phyloP scores from a whole-genome alignment of 2,797 vertebrate species.

The Sebastes reedi region DNA sequence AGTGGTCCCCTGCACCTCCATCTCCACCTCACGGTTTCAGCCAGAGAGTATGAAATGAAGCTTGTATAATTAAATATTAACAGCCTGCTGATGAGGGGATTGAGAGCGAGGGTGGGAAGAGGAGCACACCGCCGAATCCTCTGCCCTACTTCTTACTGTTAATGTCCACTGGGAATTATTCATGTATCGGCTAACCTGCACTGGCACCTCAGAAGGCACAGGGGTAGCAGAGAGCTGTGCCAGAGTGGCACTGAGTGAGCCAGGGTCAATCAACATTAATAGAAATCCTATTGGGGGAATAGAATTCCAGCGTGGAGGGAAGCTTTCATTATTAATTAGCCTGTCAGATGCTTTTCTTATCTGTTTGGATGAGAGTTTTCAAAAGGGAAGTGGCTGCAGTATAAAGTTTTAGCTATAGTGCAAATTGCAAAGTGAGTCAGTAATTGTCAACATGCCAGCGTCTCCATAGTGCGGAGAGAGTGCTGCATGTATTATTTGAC shows the following conservation, averaged over 20 bases:
- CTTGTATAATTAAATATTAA: conserved; percentile 85
- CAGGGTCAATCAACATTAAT: conserved; percentile 76
- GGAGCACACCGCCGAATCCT: conserved; percentile 60
- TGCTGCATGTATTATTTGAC: neutral
- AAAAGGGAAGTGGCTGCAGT: conserved; percentile 51
- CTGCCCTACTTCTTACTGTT: conserved; percentile 80
- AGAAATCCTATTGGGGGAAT: conserved; percentile 65
- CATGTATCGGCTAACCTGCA: conserved; percentile 75
- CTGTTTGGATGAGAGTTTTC: conserved; percentile 54
- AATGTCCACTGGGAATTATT: conserved; percentile 76
- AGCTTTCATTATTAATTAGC: conserved; percentile 76
- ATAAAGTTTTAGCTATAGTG: conserved; percentile 24
- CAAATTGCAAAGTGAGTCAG: conserved; percentile 35
- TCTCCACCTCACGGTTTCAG: conserved; percentile 60
- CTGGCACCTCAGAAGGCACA: conserved; percentile 68
- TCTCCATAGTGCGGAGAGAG: conserved; percentile 2
- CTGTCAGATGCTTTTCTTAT: conserved; percentile 67
- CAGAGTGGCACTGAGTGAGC: conserved; percentile 59
- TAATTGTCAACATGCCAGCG: conserved; percentile 12
- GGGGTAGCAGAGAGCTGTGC: conserved; percentile 58
- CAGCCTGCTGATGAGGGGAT: conserved; percentile 77
- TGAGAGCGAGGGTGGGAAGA: conserved; percentile 66
- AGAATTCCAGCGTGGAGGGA: conserved; percentile 58
- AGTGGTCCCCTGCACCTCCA: conserved; percentile 47
- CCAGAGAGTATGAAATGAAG: conserved; percentile 71